Percentiles rank a stretch among this genome's conserved stretches.
Conservation (phyloP, 1,140 invertebrate species). For the Leptonema lineaticorne region DNA sequence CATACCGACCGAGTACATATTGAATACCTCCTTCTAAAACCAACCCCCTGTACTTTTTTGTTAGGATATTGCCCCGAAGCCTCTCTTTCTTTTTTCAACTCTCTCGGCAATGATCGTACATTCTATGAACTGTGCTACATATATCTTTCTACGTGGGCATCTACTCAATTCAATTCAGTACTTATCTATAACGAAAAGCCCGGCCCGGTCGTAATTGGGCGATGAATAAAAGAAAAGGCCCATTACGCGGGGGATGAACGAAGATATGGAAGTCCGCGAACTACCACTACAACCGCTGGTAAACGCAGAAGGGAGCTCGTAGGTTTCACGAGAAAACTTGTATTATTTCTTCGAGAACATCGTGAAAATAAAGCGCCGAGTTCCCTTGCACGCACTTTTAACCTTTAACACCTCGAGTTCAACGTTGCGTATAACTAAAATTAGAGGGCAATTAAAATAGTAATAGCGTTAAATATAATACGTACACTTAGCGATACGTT, state of each 20-base stretch:
- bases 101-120: slow-evolving; percentile 34
- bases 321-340: too few species aligned
- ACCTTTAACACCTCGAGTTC: too few species aligned
- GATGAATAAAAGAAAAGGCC: slow-evolving; percentile 43
- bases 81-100: slow-evolving; percentile 1
- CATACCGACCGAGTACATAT: slow-evolving; percentile 35
- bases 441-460: too few species aligned
- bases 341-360: slow-evolving; percentile 2
- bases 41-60: slow-evolving; percentile 37
- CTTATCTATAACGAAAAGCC: slow-evolving; percentile 43
- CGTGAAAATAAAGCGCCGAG: not conserved
- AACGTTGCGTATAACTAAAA: too few species aligned
- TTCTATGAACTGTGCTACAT: slow-evolving; percentile 25
- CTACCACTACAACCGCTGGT: not conserved
- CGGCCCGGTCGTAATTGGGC: slow-evolving; percentile 41
- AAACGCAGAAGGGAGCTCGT: too few species aligned
- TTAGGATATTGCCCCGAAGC: slow-evolving; percentile 38
- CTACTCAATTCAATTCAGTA: slow-evolving; percentile 43
- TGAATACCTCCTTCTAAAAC: slow-evolving; percentile 36
- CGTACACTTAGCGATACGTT: too few species aligned
- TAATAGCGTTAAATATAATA: too few species aligned
- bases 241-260: slow-evolving; percentile 35
- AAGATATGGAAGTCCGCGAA: slow-evolving; percentile 29
- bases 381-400: not conserved
- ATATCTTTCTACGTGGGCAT: slow-evolving; percentile 36